Evolutionary conservation across 2,888 invertebrate genomes (phyloP).

Genomic region (Melikaiella ostensackeni): DNA sequence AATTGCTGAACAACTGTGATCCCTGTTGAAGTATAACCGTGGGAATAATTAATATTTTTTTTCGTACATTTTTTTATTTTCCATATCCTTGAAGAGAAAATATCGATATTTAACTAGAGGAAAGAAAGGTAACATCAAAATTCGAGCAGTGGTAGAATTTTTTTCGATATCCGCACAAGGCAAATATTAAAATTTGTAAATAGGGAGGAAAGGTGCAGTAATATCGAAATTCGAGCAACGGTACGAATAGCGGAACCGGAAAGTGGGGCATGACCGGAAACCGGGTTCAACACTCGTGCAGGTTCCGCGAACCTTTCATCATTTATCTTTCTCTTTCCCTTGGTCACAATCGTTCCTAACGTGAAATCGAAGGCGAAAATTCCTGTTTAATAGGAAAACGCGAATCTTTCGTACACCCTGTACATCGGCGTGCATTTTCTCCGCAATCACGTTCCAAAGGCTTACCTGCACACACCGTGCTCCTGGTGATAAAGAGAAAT

Average conservation of each 20-base stretch:
- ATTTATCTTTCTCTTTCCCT: constrained; percentile 14
- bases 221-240: constrained; percentile 26
- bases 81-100: not conserved
- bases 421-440: constrained; percentile 60
- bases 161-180: not conserved
- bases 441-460: constrained; percentile 64
- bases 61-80: no score
- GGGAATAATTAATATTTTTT: no score
- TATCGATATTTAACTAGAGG: not conserved
- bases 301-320: constrained; percentile 3
- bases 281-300: constrained; percentile 39
- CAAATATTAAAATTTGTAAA: not conserved
- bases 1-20: no score
- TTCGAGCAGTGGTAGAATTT: not conserved
- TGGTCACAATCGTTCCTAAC: constrained; percentile 16
- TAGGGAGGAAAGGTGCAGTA: not conserved
- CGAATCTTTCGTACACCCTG: constrained; percentile 41
- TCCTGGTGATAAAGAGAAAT: constrained; percentile 76
- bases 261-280: constrained; percentile 59
- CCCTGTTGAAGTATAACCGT: no score
- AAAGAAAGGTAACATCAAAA: no score
- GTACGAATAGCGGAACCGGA: constrained; percentile 57
- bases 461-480: constrained; percentile 63
- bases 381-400: constrained; percentile 33
- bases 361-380: constrained; percentile 40